phyloP scores from a whole-genome alignment of 1,140 invertebrate species.

The Chironomus tepperi region DNA sequence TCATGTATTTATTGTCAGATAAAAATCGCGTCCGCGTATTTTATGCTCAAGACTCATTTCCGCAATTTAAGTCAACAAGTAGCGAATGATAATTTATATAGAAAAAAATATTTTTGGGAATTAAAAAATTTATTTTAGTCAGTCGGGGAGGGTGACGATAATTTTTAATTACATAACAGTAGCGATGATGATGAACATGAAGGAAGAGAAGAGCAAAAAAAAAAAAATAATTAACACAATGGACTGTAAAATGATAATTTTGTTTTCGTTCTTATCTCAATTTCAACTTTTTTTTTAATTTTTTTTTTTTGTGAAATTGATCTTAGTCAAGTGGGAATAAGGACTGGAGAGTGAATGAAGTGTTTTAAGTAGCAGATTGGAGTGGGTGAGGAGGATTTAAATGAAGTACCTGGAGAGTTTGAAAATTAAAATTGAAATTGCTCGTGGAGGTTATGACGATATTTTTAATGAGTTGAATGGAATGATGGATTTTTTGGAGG shows the following conservation, averaged over 20 bases:
- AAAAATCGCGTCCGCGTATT: neutral
- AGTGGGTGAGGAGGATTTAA: too few relatives aligned
- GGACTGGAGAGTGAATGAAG: too few relatives aligned
- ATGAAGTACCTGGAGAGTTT: too few relatives aligned
- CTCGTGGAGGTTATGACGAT: too few relatives aligned
- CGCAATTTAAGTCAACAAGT: neutral
- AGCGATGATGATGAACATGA: neutral
- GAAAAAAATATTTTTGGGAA: slow-evolving; percentile 6
- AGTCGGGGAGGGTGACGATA: neutral
- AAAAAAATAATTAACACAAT: neutral
- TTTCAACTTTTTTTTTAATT: too few relatives aligned
- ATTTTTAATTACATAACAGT: neutral
- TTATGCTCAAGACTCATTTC: neutral
- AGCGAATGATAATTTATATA: neutral
- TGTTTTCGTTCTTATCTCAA: neutral
- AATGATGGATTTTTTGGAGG: too few relatives aligned
- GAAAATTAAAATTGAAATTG: too few relatives aligned
- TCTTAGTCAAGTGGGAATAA: too few relatives aligned
- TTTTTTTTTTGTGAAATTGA: too few relatives aligned
- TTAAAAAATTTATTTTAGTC: neutral
- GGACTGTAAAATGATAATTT: neutral
- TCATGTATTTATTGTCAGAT: slow-evolving; percentile 14
- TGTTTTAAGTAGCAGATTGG: too few relatives aligned
- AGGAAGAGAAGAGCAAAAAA: neutral
- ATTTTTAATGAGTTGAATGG: too few relatives aligned